Evolutionary conservation across 1,140 invertebrate species (phyloP).

Genomic region (Belonocnema kinseyi): DNA sequence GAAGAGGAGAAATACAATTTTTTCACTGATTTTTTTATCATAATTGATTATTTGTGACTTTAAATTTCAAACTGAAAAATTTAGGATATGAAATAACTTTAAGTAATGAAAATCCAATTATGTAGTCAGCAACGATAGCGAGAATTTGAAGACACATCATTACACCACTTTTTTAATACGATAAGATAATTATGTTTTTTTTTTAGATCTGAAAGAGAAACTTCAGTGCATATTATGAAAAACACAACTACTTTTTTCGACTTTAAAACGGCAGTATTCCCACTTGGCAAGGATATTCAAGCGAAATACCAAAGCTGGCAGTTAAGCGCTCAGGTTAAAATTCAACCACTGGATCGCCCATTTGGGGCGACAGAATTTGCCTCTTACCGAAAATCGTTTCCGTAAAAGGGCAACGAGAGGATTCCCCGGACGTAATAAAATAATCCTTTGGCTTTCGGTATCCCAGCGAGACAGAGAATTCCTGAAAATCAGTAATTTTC

Average conservation of each 20-base stretch:
- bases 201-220: not conserved
- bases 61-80: too few species aligned
- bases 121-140: too few species aligned
- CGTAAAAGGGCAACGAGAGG: conserved; percentile 24
- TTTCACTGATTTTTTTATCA: too few species aligned
- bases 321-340: conserved; percentile 3
- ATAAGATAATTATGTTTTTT: not conserved
- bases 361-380: conserved; percentile 18
- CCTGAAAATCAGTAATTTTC: conserved; percentile 13
- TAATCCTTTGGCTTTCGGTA: not conserved
- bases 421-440: conserved; percentile 18
- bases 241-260: not conserved
- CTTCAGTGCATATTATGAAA: not conserved
- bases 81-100: too few species aligned
- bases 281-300: not conserved
- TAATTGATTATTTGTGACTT: too few species aligned
- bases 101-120: too few species aligned
- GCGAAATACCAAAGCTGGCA: not conserved
- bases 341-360: conserved; percentile 3
- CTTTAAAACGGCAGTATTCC: not conserved
- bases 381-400: conserved; percentile 26
- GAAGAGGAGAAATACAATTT: too few species aligned
- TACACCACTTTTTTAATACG: too few species aligned
- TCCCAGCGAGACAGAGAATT: not conserved
- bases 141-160: too few species aligned